These are phyloP conservation scores for Apolygus lucorum DNA, from an alignment of 1,140 invertebrate genomes.

Conservation along the genomic window DNA sequence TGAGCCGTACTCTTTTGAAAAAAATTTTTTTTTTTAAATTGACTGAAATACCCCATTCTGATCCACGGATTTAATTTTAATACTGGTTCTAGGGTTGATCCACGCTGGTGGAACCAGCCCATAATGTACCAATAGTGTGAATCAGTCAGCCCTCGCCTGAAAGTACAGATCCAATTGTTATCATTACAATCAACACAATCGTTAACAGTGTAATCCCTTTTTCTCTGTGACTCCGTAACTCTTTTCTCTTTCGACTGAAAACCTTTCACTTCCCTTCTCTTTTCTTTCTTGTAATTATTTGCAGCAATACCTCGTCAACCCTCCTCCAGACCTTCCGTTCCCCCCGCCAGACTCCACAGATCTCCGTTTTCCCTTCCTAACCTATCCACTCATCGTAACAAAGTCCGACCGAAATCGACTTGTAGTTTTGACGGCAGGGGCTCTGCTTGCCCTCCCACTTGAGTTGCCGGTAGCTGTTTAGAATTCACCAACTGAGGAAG, in stretches of 20 bases:
- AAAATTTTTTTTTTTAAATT: too few species aligned
- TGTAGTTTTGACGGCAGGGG: neutral
- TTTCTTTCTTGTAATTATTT: constrained; percentile 14
- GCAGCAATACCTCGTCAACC: neutral
- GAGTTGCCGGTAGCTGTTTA: neutral
- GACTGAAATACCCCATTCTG: too few species aligned
- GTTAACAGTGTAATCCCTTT: neutral
- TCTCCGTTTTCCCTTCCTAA: neutral
- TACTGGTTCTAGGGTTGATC: too few species aligned
- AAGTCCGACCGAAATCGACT: neutral
- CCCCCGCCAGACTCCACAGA: neutral
- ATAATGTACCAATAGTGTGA: too few species aligned
- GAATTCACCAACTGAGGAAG: neutral
- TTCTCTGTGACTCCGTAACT: too few species aligned
- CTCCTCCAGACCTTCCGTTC: neutral
- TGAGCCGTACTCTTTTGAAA: too few species aligned
- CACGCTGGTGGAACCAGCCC: too few species aligned
- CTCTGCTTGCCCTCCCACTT: neutral
- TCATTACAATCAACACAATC: too few species aligned
- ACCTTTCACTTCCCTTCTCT: neutral
- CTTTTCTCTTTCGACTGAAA: too few species aligned
- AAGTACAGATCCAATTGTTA: too few species aligned
- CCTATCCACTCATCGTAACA: neutral
- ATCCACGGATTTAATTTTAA: too few species aligned
- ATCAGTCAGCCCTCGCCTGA: too few species aligned